Conservation (phyloP, 2,113 vertebrate genomes). For the human region DNA sequence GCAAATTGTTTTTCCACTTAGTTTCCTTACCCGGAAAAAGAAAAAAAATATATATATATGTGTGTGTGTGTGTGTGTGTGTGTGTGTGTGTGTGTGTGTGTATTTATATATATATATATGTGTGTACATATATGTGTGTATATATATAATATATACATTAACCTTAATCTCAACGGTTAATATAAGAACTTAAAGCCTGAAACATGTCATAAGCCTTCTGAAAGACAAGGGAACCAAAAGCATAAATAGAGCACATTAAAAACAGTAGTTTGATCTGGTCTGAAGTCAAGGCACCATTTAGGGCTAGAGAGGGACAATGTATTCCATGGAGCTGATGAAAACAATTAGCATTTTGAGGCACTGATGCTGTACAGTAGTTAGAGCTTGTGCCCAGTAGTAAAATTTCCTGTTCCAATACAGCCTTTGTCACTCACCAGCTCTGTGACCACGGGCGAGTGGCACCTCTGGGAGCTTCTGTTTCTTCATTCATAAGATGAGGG, state of each 20-base stretch:
- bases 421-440: neutral
- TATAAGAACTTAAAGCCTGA: neutral
- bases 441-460: neutral
- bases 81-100: accelerated
- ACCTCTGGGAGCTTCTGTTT: neutral
- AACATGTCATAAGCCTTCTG: neutral
- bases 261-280: neutral
- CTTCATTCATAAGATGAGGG: neutral
- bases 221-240: neutral
- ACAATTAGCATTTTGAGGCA: neutral
- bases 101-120: accelerated
- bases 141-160: no score
- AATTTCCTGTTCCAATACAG: neutral
- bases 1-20: neutral
- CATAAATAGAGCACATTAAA: neutral
- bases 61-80: accelerated
- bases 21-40: neutral
- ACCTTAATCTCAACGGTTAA: neutral
- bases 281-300: neutral
- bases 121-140: accelerated
- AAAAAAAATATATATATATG: neutral
- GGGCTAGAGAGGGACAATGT: neutral
- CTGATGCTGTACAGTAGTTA: accelerated
- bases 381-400: neutral
- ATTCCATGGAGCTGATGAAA: neutral